These are phyloP conservation scores for Pteropus rufus DNA, from an alignment of 2,797 vertebrate species.

Conservation along the genomic window DNA sequence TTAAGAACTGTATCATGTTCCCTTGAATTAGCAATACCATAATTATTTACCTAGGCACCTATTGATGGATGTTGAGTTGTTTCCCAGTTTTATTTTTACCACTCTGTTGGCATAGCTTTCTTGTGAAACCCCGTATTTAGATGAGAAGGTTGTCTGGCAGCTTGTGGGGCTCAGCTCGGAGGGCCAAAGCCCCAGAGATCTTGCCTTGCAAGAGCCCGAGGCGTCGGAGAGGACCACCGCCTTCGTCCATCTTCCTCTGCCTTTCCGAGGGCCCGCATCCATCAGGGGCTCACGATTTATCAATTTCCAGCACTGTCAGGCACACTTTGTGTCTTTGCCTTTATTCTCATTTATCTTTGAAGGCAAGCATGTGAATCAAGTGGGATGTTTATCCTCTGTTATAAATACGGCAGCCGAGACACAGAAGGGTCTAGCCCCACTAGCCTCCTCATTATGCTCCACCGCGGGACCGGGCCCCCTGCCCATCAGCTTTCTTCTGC, in stretches of 20 bases:
- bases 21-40: not conserved
- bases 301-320: not conserved
- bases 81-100: not conserved
- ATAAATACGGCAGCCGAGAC: not conserved
- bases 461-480: fast-evolving
- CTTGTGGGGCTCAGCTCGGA: not conserved
- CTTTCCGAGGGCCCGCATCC: not conserved
- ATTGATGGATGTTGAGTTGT: not conserved
- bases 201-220: not conserved
- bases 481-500: not conserved
- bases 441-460: fast-evolving
- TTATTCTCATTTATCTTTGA: not conserved
- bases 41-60: not conserved
- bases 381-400: not conserved
- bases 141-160: not conserved
- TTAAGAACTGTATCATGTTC: not conserved
- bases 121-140: not conserved
- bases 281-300: not conserved
- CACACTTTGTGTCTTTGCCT: not conserved
- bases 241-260: too few relatives aligned
- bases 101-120: not conserved
- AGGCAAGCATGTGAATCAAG: not conserved
- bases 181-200: not conserved
- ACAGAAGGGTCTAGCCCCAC: not conserved
- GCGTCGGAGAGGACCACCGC: not conserved